Base-by-base conservation (phyloP, 2,888 invertebrate genomes). In the Drosophila yooni region DNA sequence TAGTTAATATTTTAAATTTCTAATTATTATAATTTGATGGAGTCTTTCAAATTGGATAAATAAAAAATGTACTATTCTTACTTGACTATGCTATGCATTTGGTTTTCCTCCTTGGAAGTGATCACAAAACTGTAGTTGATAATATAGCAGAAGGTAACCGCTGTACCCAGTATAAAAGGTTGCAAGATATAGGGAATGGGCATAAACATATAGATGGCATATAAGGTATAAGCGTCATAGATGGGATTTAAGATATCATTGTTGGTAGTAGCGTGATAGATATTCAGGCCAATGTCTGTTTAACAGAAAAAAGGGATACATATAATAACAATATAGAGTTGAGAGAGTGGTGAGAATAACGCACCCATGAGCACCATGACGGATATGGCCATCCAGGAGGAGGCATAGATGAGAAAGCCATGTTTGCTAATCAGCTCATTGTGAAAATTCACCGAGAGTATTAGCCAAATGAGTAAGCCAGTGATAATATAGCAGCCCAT, bases 151-250 rank as follows among this genome's bases (percentile, higher is more conserved):
- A 94, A 75, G 51, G 96, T 96, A 18, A 96, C 95, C 0, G 96
- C 92, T 2, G 95, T 76, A 0, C 97, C 98, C 59, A 97, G 93
- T 31, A 96, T 88, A 33, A 96, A 94, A 0, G 96, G 96, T 74
- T 96, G 94, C 74, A 95, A 94, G 90, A 96, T 96, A 89, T 96
- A 95, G 29, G 96, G 95, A 88, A 98, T 94, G 0, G 97, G 97
- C 79, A 98, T 94, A 92, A 98, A 97, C 77, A 97, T 95, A 92
- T 98, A 97, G 74, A 96, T 95, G 1, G 96, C 96, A 59, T 98
- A 94, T 2, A 98, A 94, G 2, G 96, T 95, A 92, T 96, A 95
- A 0, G 96, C 95, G 2, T 95, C 94, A 89, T 96, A 96, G 0
- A 96, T 95, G 25, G 97, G 96, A 63, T 96, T 94, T 1, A 95